Evolutionary conservation across 1,140 invertebrate genomes (phyloP).

Genomic region (Bombus waltoni): DNA sequence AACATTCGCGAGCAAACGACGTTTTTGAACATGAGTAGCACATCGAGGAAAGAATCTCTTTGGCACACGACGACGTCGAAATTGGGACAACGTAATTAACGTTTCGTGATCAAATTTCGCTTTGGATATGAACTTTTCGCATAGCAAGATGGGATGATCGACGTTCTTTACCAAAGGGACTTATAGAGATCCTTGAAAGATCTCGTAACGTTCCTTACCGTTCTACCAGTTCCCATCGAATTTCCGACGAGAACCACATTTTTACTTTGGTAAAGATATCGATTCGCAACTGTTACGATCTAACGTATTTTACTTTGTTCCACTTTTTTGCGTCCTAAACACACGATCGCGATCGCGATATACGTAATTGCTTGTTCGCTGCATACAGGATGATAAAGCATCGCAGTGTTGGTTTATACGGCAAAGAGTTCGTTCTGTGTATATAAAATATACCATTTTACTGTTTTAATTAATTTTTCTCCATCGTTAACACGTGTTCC

Average conservation of each 20-base stretch:
- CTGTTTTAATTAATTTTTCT: conserved; percentile 34
- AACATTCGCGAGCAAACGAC: background rate
- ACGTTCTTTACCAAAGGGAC: no score
- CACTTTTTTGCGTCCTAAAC: background rate
- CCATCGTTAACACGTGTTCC: background rate
- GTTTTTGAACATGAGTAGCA: background rate
- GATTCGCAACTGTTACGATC: background rate
- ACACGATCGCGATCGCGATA: no score
- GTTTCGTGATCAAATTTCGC: no score
- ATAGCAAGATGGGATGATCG: no score
- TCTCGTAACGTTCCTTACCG: no score
- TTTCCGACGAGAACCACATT: background rate
- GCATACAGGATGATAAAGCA: conserved; percentile 18
- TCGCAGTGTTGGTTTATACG: conserved; percentile 13
- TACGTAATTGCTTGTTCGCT: background rate
- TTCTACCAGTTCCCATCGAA: no score
- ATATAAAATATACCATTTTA: background rate
- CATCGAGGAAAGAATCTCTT: no score
- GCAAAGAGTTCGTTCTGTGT: background rate
- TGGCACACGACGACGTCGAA: no score
- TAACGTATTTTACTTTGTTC: conserved; percentile 3
- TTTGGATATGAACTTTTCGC: no score
- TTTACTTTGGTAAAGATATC: conserved; percentile 10
- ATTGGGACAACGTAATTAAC: no score
- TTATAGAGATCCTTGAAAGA: no score